A percentile compares a stretch with the other conserved stretches of the same genome.
These are phyloP conservation scores for Bombyx huttoni DNA, from an alignment of 2,888 invertebrate species.

Conservation along the genomic window DNA sequence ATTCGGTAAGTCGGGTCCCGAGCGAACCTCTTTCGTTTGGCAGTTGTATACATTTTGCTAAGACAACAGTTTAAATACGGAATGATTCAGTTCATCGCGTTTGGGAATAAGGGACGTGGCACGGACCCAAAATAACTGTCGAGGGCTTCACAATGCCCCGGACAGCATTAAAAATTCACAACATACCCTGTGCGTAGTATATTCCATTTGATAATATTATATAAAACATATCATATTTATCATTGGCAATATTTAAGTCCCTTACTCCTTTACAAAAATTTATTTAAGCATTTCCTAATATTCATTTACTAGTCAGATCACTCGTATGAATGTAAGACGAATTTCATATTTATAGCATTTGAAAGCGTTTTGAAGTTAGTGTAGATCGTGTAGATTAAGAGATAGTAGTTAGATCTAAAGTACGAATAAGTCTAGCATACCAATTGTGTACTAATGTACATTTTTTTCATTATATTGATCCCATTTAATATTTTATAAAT, in stretches of 20 bases:
- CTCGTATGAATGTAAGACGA: conserved; percentile 33
- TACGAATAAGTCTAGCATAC: conserved; percentile 66
- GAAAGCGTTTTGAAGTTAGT: conserved; percentile 44
- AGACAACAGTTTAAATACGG: conserved; percentile 46
- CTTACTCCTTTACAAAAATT: conserved; percentile 54
- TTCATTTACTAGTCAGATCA: conserved; percentile 29
- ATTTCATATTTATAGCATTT: conserved; percentile 14
- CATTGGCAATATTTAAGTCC: conserved; percentile 58
- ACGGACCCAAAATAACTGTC: conserved; percentile 36
- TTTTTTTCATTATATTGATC: conserved; percentile 66
- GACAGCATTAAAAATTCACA: conserved; percentile 46
- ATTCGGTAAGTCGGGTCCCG: not conserved
- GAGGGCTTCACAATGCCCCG: conserved; percentile 22
- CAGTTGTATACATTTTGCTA: conserved; percentile 49
- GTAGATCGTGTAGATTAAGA: conserved; percentile 36
- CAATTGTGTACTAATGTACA: conserved; percentile 66
- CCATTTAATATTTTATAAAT: conserved; percentile 63
- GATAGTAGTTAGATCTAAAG: conserved; percentile 61
- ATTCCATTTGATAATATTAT: conserved; percentile 54
- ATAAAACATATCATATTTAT: conserved; percentile 49
- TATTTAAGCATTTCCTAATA: conserved; percentile 46
- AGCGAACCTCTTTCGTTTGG: conserved; percentile 34
- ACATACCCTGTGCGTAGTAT: conserved; percentile 67
- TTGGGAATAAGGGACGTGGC: conserved; percentile 63
- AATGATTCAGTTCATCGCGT: conserved; percentile 61